Base-by-base conservation (phyloP, 2,113 vertebrate species). In the Anoplopoma fimbria region DNA sequence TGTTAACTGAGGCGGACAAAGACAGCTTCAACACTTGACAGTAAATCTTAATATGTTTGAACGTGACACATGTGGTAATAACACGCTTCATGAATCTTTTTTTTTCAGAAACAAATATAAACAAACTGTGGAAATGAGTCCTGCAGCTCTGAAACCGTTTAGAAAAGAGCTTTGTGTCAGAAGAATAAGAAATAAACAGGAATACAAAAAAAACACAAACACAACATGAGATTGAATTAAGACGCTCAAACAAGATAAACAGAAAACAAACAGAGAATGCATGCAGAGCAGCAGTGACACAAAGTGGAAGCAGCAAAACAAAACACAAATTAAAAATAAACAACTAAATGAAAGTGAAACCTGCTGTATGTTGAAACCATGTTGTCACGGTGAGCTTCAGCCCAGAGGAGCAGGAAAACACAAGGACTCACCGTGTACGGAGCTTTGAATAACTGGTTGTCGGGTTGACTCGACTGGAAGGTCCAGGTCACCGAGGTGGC, bases 401-500 rank as follows among this genome's bases (percentile, higher is more conserved):
- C 25, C 42, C 49, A 40, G 15, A 29, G 38, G 19, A 67, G 29
- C 65, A 62, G n/a, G n/a, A n/a, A n/a, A n/a, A n/a, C n/a, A n/a
- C n/a, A n/a, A n/a, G n/a, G 4, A 83, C 88, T 92, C 33, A 98
- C 97, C 87, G 91, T 92, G 47, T 2, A 87, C 15, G 83, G 76
- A 10, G 51, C 49, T n/a, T 84, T 90, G 77, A 0, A 82, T 77
- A 76, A 90, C 64, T 21, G 40, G 7, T 8, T 82, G 17, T 90
- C 89, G 0, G 95, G 92, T 76, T 96, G 95, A 65, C 93, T 95
- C 0, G 96, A 95, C 62, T 95, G 95, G 70, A 97, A 98, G 45
- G 82, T 96, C 97, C 97, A 99, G 33, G 95, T 92, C 27, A 97
- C 95, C 0, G 96, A 86, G 0, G 96, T 95, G 36, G n/a, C 6